Conservation (phyloP, 2,888 invertebrate species). For the Melanophora roralis region DNA sequence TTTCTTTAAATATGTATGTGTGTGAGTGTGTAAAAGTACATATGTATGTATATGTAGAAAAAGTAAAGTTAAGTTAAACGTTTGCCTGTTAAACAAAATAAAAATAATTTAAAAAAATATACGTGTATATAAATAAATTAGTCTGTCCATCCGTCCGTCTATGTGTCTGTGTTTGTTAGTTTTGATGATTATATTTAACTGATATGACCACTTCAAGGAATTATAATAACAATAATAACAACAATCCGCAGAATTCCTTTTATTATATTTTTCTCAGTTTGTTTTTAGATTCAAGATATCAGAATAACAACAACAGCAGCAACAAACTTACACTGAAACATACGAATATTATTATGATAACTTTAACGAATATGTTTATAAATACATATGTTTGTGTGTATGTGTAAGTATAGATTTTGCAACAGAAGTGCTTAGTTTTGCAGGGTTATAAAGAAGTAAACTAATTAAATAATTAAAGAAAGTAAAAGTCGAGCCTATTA, state of each 20-base stretch:
- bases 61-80: constrained; percentile 10
- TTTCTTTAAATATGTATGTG: neutral
- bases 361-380: constrained; percentile 40
- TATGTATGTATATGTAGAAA: neutral
- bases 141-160: constrained; percentile 3
- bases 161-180: constrained; percentile 51
- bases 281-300: constrained; percentile 72
- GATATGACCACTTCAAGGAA: constrained; percentile 76
- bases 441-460: constrained; percentile 15
- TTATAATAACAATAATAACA: constrained; percentile 76
- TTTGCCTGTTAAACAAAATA: constrained; percentile 14
- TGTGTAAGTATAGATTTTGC: constrained; percentile 1
- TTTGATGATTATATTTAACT: constrained; percentile 73
- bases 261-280: constrained; percentile 65
- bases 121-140: constrained; percentile 47
- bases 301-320: constrained; percentile 26
- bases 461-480: neutral
- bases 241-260: constrained; percentile 76
- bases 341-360: constrained; percentile 55
- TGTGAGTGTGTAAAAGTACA: neutral
- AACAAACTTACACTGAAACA: constrained; percentile 55
- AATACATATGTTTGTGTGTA: constrained; percentile 44
- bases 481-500: too few relatives aligned
- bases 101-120: constrained; percentile 35
- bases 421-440: neutral